These are phyloP conservation scores for Xestia ashworthii DNA, from an alignment of 2,888 invertebrate species.

Conservation along the genomic window DNA sequence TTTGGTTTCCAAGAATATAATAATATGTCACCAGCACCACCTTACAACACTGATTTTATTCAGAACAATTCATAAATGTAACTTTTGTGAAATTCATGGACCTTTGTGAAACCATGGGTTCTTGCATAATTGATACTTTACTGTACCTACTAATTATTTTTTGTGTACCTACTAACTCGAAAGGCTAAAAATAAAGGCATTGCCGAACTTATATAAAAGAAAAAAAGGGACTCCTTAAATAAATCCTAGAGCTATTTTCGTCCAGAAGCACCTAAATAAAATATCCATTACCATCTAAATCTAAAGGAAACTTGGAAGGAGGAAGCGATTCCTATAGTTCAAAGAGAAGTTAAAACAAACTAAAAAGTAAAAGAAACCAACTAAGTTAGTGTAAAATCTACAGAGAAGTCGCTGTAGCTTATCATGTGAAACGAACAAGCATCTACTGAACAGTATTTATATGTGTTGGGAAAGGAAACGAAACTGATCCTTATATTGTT, in stretches of 20 bases:
- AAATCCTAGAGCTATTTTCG: conserved; percentile 9
- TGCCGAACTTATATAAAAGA: conserved; percentile 6
- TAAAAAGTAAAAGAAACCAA: conserved; percentile 59
- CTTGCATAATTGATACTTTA: no score
- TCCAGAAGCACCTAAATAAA: conserved; percentile 45
- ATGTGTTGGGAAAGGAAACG: not conserved
- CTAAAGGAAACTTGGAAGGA: conserved; percentile 44
- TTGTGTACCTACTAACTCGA: not conserved
- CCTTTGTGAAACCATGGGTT: no score
- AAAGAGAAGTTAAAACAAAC: conserved; percentile 59
- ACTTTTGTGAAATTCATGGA: no score
- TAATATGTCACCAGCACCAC: not conserved
- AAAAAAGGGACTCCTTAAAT: not conserved
- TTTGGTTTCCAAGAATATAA: not conserved
- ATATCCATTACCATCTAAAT: conserved; percentile 52
- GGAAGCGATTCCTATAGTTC: conserved; percentile 52
- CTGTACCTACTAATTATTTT: no score
- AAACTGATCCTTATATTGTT: not conserved
- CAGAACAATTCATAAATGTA: not conserved
- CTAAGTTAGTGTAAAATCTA: conserved; percentile 64
- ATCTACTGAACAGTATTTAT: conserved; percentile 53
- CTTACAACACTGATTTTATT: conserved; percentile 1
- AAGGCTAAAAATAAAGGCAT: not conserved
- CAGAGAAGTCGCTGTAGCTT: conserved; percentile 63
- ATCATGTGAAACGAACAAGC: conserved; percentile 61